Conservation (phyloP, 2,797 vertebrate species). For the Rhinella marina region DNA sequence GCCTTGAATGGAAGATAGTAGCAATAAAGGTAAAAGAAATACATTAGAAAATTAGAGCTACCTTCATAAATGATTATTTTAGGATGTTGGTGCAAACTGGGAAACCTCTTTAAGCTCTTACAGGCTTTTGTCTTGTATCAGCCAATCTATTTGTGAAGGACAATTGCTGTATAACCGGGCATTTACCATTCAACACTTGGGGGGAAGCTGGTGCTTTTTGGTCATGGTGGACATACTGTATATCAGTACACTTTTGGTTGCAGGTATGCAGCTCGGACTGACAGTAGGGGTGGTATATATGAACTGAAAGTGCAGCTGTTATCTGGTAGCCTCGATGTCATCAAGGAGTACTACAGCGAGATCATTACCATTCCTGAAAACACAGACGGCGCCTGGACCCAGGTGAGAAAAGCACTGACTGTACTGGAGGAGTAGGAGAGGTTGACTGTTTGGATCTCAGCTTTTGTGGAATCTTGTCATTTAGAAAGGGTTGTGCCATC, state of each 20-base stretch:
- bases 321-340: slow-evolving; percentile 78
- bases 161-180: no score
- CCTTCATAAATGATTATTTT: no score
- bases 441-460: neutral
- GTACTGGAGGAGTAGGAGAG: neutral
- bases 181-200: neutral
- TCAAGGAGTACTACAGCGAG: slow-evolving; percentile 80
- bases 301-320: slow-evolving; percentile 81
- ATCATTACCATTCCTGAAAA: slow-evolving; percentile 70
- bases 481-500: no score
- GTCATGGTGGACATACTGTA: no score
- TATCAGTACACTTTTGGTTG: neutral
- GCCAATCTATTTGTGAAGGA: neutral
- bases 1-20: no score
- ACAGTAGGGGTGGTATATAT: slow-evolving; percentile 84
- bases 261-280: slow-evolving; percentile 86
- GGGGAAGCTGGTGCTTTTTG: neutral
- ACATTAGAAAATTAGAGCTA: no score
- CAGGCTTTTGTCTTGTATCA: no score
- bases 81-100: no score
- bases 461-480: no score
- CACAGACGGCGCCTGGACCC: slow-evolving; percentile 65
- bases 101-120: no score
- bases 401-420: slow-evolving; percentile 65
- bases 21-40: no score